Conservation (phyloP, 2,113 vertebrate genomes). For the Hylia prasina region DNA sequence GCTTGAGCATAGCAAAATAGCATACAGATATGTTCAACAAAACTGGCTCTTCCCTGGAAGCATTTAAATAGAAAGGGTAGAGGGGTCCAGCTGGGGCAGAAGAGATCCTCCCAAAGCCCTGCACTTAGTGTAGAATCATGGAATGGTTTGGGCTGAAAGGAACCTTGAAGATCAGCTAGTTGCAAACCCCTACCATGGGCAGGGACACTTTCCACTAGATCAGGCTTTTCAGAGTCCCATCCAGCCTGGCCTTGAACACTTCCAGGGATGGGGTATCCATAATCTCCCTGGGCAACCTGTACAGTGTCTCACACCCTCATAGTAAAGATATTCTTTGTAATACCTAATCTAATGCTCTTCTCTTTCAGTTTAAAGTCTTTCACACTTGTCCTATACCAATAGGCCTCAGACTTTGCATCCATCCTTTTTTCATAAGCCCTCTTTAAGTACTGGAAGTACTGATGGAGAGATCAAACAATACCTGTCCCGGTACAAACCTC, state of each 20-base stretch:
- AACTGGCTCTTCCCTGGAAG: background rate
- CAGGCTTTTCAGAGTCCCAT: background rate
- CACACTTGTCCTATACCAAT: background rate
- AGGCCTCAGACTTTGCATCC: background rate
- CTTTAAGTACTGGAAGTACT: background rate
- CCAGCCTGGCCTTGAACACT: background rate
- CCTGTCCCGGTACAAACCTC: background rate
- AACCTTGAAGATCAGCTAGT: background rate
- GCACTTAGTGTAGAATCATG: background rate
- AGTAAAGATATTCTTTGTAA: background rate
- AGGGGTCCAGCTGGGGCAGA: background rate
- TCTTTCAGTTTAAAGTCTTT: background rate
- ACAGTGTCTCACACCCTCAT: background rate
- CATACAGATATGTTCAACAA: background rate
- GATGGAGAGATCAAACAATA: background rate
- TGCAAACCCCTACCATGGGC: fast-evolving
- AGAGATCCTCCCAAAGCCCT: background rate
- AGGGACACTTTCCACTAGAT: background rate
- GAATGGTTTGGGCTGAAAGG: background rate
- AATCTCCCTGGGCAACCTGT: background rate
- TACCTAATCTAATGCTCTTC: background rate
- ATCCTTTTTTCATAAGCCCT: background rate
- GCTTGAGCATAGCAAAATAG: background rate
- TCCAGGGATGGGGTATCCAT: background rate
- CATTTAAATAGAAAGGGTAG: background rate